Conservation (phyloP, 1,140 invertebrate species). For the Drosophila tsacasi region DNA sequence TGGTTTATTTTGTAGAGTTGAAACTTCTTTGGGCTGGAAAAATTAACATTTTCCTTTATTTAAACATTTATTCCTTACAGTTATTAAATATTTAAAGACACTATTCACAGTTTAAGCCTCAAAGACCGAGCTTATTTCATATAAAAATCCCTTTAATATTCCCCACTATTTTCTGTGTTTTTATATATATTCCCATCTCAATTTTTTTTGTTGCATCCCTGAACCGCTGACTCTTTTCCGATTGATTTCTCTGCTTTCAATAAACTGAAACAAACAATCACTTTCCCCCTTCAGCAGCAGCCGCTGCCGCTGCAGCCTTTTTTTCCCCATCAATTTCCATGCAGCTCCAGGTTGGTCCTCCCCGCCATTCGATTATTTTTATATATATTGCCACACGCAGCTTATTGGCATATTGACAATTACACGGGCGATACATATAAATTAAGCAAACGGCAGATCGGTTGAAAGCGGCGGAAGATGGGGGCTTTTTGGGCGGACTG, state of each 20-base stretch:
- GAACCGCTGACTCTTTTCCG: slow-evolving; percentile 54
- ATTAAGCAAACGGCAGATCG: slow-evolving; percentile 77
- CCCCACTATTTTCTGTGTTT: neutral
- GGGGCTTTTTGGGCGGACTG: slow-evolving; percentile 19
- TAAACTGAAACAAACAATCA: slow-evolving; percentile 78
- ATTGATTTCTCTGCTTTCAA: slow-evolving; percentile 82
- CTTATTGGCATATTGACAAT: slow-evolving; percentile 84
- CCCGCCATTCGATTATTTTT: slow-evolving; percentile 48
- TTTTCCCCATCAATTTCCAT: slow-evolving; percentile 26
- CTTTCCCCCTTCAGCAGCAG: slow-evolving; percentile 14
- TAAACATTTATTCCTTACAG: too few species aligned
- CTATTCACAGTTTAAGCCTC: neutral
- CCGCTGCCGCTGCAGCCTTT: neutral
- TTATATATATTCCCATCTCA: neutral
- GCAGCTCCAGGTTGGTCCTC: slow-evolving; percentile 33
- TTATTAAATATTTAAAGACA: neutral
- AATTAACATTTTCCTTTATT: too few species aligned
- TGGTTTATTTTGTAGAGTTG: too few species aligned
- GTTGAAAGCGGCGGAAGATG: slow-evolving; percentile 7
- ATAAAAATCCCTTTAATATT: neutral
- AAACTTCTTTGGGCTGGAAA: too few species aligned
- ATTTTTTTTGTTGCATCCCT: slow-evolving; percentile 42
- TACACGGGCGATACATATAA: slow-evolving; percentile 82
- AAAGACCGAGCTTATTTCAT: neutral
- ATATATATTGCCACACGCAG: slow-evolving; percentile 71